Evolutionary conservation across 2,888 invertebrate species (phyloP).

Genomic region (Tenthredo scrophulariae): DNA sequence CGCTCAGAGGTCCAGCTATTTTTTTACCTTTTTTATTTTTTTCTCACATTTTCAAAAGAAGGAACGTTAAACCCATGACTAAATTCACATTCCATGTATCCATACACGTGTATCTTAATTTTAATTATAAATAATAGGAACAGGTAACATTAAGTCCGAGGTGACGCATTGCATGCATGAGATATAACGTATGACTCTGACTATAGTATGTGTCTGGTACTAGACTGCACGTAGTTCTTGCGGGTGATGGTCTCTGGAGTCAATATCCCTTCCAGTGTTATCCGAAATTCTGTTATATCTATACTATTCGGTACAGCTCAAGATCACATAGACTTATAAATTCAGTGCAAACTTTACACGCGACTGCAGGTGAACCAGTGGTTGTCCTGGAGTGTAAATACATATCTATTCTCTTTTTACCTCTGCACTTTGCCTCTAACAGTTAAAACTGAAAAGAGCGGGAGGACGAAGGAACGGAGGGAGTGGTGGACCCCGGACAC

Average conservation of each 20-base stretch:
- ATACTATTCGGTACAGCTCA: neutral
- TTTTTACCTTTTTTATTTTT: conserved; percentile 12
- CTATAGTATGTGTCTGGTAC: neutral
- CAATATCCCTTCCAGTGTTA: neutral
- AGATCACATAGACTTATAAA: neutral
- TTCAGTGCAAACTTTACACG: conserved; percentile 68
- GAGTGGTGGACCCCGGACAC: conserved; percentile 34
- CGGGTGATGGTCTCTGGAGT: neutral
- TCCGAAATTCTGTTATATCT: neutral
- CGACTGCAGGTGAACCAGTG: conserved; percentile 54
- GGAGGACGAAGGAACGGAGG: conserved; percentile 29
- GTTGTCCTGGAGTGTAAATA: conserved; percentile 54
- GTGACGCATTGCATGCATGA: neutral
- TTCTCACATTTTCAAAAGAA: conserved; percentile 34
- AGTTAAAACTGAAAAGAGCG: conserved; percentile 55
- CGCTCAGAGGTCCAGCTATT: neutral
- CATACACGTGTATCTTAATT: neutral
- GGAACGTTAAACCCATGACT: neutral
- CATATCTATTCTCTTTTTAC: neutral
- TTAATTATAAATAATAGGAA: neutral
- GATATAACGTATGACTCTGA: neutral
- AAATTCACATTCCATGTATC: neutral
- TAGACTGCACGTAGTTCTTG: neutral
- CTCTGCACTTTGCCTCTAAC: neutral
- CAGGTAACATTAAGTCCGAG: neutral